Evolutionary conservation across 2,113 vertebrate species (phyloP).

Genomic region (Pavo muticus): DNA sequence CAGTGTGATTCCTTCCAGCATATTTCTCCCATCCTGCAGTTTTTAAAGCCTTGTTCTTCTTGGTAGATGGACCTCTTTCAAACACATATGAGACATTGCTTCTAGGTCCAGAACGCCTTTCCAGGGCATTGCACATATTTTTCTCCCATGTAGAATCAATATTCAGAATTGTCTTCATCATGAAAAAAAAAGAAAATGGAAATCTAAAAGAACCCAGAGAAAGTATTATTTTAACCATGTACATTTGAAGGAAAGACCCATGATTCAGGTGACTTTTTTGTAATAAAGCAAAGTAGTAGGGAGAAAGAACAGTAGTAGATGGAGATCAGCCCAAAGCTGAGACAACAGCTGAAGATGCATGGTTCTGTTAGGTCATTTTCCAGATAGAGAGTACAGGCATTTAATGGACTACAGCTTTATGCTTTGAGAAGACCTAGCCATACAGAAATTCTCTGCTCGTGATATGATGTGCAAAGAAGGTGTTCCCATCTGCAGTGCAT

Average conservation of each 20-base stretch:
- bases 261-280: conserved; percentile 1
- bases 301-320: neutral
- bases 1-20: neutral
- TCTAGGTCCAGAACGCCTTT: neutral
- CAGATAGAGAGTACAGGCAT: neutral
- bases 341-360: neutral
- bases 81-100: neutral
- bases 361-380: neutral
- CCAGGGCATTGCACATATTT: neutral
- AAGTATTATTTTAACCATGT: neutral
- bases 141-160: neutral
- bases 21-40: neutral
- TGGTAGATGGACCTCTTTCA: neutral
- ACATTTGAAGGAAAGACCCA: neutral
- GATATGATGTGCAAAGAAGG: neutral
- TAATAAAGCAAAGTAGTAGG: neutral
- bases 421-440: neutral
- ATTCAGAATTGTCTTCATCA: neutral
- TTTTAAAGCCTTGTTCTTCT: conserved; percentile 8
- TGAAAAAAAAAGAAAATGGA: neutral
- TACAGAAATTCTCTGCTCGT: neutral
- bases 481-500: neutral
- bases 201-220: neutral
- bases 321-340: neutral
- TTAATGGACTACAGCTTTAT: neutral